These are phyloP conservation scores for Leptobrachium leishanense DNA, from an alignment of 2,113 vertebrate genomes.

Conservation along the genomic window DNA sequence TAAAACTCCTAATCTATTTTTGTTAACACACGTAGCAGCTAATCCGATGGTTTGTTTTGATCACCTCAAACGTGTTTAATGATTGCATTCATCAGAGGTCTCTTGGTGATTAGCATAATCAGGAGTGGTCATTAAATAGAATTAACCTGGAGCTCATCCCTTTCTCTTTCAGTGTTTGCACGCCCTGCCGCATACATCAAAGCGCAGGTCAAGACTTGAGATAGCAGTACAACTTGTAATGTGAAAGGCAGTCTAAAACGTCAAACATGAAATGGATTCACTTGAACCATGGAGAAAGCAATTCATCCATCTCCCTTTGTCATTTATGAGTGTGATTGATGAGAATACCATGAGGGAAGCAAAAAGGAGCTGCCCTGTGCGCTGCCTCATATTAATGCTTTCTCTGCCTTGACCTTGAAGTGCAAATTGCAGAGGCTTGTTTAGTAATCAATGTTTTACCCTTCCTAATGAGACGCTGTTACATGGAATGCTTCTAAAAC, in stretches of 20 bases:
- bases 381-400: conserved; percentile 1
- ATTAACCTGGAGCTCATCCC: neutral
- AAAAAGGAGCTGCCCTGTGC: conserved; percentile 28
- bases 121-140: conserved; percentile 17
- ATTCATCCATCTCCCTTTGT: conserved; percentile 56
- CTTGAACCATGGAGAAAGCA: neutral
- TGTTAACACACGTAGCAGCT: too few species aligned
- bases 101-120: conserved; percentile 3
- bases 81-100: conserved; percentile 4
- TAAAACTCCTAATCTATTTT: too few species aligned
- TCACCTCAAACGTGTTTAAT: conserved; percentile 1
- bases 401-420: conserved; percentile 57
- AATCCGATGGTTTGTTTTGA: too few species aligned
- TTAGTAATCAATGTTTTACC: conserved; percentile 54
- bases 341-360: conserved; percentile 28
- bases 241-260: conserved; percentile 27
- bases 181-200: conserved; percentile 2
- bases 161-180: conserved; percentile 4
- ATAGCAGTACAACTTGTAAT: neutral
- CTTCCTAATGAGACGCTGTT: neutral
- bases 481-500: neutral
- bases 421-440: conserved; percentile 51
- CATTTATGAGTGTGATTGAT: conserved; percentile 42
- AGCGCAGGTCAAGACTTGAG: conserved; percentile 1
- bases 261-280: conserved; percentile 9